Conservation (phyloP, 2,888 invertebrate species). For the Caenorhabditis imperialis region DNA sequence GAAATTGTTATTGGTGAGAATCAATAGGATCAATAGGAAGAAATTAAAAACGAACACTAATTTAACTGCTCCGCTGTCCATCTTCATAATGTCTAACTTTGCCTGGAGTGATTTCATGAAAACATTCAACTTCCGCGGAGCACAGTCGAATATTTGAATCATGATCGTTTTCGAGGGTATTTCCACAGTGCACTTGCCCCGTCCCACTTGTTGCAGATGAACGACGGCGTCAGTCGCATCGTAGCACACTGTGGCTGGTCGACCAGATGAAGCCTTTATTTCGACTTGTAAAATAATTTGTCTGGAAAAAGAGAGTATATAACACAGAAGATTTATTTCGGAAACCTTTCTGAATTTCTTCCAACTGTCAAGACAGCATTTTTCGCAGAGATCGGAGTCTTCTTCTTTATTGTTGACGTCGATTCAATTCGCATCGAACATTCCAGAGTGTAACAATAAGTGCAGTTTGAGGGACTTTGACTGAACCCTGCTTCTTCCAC, state of each 20-base stretch:
- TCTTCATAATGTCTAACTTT: slow-evolving; percentile 65
- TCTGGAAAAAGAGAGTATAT: slow-evolving; percentile 31
- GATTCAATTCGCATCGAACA: slow-evolving; percentile 61
- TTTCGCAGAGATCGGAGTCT: slow-evolving; percentile 58
- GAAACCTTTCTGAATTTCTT: slow-evolving; percentile 58
- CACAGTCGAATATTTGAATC: slow-evolving; percentile 66
- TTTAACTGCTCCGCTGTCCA: slow-evolving; percentile 40
- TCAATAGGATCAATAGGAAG: neutral
- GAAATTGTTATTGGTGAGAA: neutral
- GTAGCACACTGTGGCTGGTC: slow-evolving; percentile 56
- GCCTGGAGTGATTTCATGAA: slow-evolving; percentile 70
- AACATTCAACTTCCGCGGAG: slow-evolving; percentile 66
- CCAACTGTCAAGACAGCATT: slow-evolving; percentile 64
- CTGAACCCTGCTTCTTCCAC: slow-evolving; percentile 19
- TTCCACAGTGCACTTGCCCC: slow-evolving; percentile 62
- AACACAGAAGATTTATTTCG: neutral
- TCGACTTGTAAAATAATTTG: slow-evolving; percentile 63
- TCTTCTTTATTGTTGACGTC: slow-evolving; percentile 39
- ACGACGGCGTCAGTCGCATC: slow-evolving; percentile 54
- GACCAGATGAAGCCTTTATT: slow-evolving; percentile 37
- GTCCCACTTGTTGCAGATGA: slow-evolving; percentile 52
- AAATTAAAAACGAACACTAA: neutral
- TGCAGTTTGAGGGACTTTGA: slow-evolving; percentile 61
- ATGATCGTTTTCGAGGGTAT: slow-evolving; percentile 58
- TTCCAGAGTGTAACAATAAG: slow-evolving; percentile 64